Evolutionary conservation across 2,797 vertebrate species (phyloP).

Genomic region (Pteronotus mesoamericanus): DNA sequence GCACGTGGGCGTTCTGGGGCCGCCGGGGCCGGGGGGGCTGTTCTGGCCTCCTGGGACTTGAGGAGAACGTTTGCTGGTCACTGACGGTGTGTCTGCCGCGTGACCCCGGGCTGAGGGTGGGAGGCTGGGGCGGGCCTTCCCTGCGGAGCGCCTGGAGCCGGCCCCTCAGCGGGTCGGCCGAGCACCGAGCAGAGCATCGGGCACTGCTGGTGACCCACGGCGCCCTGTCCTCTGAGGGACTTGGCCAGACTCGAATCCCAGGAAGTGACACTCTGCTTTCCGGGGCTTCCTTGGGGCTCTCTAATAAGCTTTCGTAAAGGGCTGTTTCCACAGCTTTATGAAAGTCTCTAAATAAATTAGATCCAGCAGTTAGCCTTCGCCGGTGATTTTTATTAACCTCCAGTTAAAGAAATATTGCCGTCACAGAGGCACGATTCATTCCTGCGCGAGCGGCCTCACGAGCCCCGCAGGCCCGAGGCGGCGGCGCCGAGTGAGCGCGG

Average conservation of each 20-base stretch:
- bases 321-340: constrained; percentile 24
- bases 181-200: background rate
- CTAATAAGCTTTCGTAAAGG: constrained; percentile 12
- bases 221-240: background rate
- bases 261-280: background rate
- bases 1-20: rapidly evolving
- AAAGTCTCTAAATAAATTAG: constrained; percentile 56
- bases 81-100: too few relatives aligned
- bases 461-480: background rate
- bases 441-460: background rate
- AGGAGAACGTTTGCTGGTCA: background rate
- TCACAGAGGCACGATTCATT: constrained; percentile 19
- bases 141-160: background rate
- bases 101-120: background rate
- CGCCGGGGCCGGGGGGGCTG: background rate
- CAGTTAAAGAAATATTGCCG: constrained; percentile 49
- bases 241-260: background rate
- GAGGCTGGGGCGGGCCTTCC: background rate
- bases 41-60: background rate
- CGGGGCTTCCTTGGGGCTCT: background rate
- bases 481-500: rapidly evolving
- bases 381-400: constrained; percentile 44
- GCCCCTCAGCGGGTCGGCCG: background rate
- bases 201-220: background rate
- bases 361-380: constrained; percentile 48